Base-by-base conservation (phyloP, 2,113 vertebrate genomes). In the Perca schrenkii region DNA sequence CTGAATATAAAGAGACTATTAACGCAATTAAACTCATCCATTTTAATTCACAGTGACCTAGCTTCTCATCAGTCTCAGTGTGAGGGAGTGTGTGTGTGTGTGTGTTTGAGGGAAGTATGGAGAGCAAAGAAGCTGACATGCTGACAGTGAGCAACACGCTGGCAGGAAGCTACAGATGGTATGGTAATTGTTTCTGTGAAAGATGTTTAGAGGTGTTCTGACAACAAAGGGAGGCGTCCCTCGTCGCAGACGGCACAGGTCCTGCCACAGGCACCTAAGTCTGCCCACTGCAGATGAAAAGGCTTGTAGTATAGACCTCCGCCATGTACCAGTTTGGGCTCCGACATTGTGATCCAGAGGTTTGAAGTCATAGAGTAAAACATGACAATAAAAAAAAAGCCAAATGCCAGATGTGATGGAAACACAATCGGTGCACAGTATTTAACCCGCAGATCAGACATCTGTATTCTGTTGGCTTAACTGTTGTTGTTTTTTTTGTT, bases 101-200 rank as follows among this genome's bases (percentile, higher is more conserved):
- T 57, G 78, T 50, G 34, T 17, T 13, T 19, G 53, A 43, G 65
- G 14, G 60, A 62, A 49, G 67, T 31, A 36, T 3, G 43, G 50
- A 67, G 78, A 71, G 70, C 70, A 62, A 70, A 69, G 69, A 76
- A 28, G 80, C 69, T 72, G 77, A 89, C 77, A 60, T 60, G 62
- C 87, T 79, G 88, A 86, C 85, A 76, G 82, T 52, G 78, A 88
- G 84, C 77, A 78, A 50, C 80, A 76, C 8, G 49, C 87, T 89
- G 90, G 89, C 88, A 86, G 88, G 67, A 85, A 74, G 82, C 84
- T 92, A 86, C 93, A 95, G 92, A 94, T 93, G 93, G 93, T 91
- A 88, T 88, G 87, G 82, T 95, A 94, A 95, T 95, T 95, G 87
- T 93, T 94, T 87, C 84, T 82, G 84, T 91, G 90, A 94, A 93